A percentile compares a stretch with the other conserved stretches of the same genome.
Conservation (phyloP, 2,888 invertebrate genomes). For the Boloria selene region DNA sequence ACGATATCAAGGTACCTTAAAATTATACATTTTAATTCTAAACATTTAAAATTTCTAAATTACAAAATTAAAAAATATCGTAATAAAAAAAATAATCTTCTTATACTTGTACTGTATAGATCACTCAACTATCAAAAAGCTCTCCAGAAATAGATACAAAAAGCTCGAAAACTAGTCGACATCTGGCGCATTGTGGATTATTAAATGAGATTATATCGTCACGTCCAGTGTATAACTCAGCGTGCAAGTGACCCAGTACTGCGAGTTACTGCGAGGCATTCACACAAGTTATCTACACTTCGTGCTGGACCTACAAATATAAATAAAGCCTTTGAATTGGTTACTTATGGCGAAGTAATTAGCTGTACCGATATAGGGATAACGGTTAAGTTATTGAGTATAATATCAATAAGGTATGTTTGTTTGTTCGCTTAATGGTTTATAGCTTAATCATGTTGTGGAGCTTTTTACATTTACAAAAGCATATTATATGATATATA, state of each 20-base stretch:
- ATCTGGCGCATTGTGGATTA: constrained; percentile 19
- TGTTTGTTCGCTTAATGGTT: no score
- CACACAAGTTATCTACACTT: constrained; percentile 18
- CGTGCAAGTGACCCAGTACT: constrained; percentile 16
- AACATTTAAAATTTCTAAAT: no score
- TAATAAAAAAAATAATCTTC: no score
- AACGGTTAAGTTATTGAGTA: no score
- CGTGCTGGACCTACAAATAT: constrained; percentile 48
- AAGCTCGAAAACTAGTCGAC: neutral
- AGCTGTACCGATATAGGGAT: neutral
- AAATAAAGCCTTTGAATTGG: constrained; percentile 46
- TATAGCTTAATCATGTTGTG: no score
- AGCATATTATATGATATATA: no score
- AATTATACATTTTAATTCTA: no score
- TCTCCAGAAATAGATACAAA: neutral
- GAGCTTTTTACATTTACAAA: no score
- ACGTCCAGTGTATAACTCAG: constrained; percentile 27
- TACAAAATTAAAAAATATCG: no score
- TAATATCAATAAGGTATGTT: no score
- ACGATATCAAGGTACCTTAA: no score
- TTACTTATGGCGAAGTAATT: constrained; percentile 13
- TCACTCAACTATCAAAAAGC: neutral
- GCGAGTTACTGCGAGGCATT: constrained; percentile 23
- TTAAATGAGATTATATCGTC: constrained; percentile 20
- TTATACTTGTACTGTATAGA: neutral